phyloP scores from a whole-genome alignment of 2,797 vertebrate genomes.

The Kryptopterus vitreolus region DNA sequence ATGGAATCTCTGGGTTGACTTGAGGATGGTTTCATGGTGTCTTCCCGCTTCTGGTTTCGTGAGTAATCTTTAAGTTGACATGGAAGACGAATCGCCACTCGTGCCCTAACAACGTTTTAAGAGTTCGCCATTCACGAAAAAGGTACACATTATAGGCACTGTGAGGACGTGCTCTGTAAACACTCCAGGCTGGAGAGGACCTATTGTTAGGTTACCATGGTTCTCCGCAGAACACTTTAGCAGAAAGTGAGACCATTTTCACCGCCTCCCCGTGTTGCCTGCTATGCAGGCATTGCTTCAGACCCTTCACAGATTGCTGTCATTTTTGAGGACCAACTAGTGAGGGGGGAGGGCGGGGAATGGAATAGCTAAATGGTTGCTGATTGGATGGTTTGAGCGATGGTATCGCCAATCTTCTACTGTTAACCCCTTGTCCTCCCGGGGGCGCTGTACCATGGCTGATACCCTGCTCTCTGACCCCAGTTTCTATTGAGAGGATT shows the following conservation, averaged over 20 bases:
- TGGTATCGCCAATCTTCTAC: too few relatives aligned
- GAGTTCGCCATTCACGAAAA: background rate
- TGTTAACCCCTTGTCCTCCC: too few relatives aligned
- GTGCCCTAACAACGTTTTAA: background rate
- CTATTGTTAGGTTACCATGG: constrained; percentile 49
- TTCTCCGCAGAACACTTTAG: constrained; percentile 21
- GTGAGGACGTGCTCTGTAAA: constrained; percentile 32
- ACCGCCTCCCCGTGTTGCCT: background rate
- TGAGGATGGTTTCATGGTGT: background rate
- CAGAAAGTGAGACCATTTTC: constrained; percentile 40
- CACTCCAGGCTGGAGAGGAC: constrained; percentile 6
- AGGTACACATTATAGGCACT: constrained; percentile 5
- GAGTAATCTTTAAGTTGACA: background rate
- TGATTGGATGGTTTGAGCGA: too few relatives aligned
- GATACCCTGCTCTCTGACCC: too few relatives aligned
- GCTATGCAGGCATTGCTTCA: constrained; percentile 17
- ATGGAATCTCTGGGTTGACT: constrained; percentile 22
- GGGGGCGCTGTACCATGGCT: too few relatives aligned
- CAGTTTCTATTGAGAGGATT: too few relatives aligned
- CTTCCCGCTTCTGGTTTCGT: background rate
- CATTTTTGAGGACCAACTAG: too few relatives aligned
- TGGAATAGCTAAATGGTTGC: too few relatives aligned
- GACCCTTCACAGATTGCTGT: background rate
- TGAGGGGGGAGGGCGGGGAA: too few relatives aligned
- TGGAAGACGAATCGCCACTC: background rate